Evolutionary conservation across 2,113 vertebrate genomes (phyloP).

Genomic region (Petaurus breviceps): DNA sequence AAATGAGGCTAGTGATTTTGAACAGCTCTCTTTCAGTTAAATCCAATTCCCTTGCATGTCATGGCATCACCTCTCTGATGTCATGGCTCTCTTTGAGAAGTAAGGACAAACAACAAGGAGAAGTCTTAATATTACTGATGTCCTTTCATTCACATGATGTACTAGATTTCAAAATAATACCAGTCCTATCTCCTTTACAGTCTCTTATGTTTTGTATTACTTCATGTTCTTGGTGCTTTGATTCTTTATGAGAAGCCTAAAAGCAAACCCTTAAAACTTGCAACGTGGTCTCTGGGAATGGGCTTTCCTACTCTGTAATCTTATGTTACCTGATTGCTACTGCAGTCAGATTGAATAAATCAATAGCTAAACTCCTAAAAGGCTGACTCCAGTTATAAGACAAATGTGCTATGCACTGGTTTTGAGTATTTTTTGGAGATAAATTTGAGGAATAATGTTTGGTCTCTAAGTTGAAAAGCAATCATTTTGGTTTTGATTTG

Average conservation of each 20-base stretch:
- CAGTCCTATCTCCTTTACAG: background rate
- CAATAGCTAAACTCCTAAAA: constrained; percentile 19
- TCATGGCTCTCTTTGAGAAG: no score
- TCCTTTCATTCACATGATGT: background rate
- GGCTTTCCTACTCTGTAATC: background rate
- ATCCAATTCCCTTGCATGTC: no score
- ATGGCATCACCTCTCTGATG: no score
- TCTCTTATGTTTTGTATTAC: background rate
- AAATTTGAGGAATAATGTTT: constrained; percentile 14
- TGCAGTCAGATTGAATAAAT: background rate
- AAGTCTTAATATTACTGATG: background rate
- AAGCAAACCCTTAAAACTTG: constrained; percentile 17
- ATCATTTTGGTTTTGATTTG: constrained; percentile 17
- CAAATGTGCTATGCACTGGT: background rate
- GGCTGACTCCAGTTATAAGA: background rate
- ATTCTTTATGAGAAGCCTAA: constrained; percentile 29
- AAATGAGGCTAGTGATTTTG: no score
- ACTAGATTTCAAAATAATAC: background rate
- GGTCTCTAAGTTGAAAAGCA: constrained; percentile 1
- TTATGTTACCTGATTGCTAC: background rate
- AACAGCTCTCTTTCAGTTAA: no score
- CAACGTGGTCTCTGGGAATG: constrained; percentile 30
- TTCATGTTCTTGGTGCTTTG: constrained; percentile 20
- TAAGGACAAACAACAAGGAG: no score
- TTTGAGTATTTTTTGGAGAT: constrained; percentile 42